These are phyloP conservation scores for Peromyscus aztecus DNA, from an alignment of 2,797 vertebrate genomes.

Conservation along the genomic window DNA sequence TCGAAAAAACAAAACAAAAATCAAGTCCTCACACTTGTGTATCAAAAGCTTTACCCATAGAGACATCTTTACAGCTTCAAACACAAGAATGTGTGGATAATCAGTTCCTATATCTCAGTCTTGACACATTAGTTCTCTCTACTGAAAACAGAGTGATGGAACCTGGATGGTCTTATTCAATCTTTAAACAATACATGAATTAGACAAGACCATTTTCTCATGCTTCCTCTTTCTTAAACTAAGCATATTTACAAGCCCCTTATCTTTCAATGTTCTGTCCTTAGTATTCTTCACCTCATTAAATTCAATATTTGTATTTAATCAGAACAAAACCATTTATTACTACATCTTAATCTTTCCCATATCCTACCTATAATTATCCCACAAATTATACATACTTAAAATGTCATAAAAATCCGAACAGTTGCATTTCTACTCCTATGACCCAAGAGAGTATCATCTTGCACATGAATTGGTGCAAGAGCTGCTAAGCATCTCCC, in stretches of 20 bases:
- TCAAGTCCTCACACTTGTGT: not conserved
- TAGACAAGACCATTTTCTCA: not conserved
- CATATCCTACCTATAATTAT: not conserved
- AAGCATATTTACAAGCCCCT: not conserved
- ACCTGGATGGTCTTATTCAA: not conserved
- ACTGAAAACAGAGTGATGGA: not conserved
- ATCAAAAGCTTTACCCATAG: not conserved
- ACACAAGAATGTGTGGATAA: not conserved
- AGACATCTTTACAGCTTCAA: not conserved
- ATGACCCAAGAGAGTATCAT: not conserved
- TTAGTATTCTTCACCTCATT: not conserved
- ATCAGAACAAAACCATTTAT: not conserved
- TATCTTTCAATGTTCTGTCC: not conserved
- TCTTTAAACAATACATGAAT: not conserved
- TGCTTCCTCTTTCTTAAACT: not conserved
- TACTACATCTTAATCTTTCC: not conserved
- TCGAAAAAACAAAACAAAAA: no score
- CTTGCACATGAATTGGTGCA: accelerated
- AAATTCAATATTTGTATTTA: not conserved
- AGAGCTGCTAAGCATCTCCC: not conserved
- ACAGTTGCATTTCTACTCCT: not conserved
- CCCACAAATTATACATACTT: not conserved
- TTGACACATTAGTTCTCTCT: not conserved
- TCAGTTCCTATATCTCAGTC: not conserved
- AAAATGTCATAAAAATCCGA: not conserved